Base-by-base conservation (phyloP, 2,113 vertebrate genomes). In the Oncorhynchus tshawytscha region DNA sequence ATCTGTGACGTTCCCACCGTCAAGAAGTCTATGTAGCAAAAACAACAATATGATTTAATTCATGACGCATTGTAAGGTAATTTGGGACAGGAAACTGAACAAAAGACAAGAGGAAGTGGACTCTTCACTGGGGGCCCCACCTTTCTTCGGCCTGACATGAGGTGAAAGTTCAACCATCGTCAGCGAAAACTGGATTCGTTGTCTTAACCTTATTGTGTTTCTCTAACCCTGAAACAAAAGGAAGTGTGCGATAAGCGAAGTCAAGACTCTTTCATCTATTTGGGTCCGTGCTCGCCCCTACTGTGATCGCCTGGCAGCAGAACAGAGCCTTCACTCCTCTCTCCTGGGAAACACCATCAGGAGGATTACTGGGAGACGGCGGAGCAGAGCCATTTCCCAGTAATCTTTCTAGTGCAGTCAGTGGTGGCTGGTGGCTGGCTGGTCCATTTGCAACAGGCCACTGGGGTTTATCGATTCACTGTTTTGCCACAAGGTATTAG, bases 391-490 rank as follows among this genome's bases (percentile, higher is more conserved):
- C n/a, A 5, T 73, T 78, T 78, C 81, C 81, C 76, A 75, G 81
- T 80, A 81, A 64, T 73, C 71, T 39, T n/a, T 20, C 51, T 54
- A 18, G 51, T 54, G 51, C 51, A 18, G 4, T 54, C 51, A 54
- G 16, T 18, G 16, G 51, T 7, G 51, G 49, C 49, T 12, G 49
- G 8, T 12, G 67, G 59, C 13, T 24, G 0, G 39, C 24, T 12
- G 24, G 57, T 39, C 24, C 20, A 67, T 59, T 71, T 34, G 29
- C 60, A 66, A 6, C 12, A 3, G 62, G 15, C 49, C 6, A 48
- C 72, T 67, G 72, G 73, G 70, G 66, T 80, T 82, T 64, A 85
- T 81, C 74, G 27, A 45, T 80, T 83, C 73, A 12, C 48, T 39
- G 51, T 66, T n/a, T 66, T 66, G 68, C 64, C n/a, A 25, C 5